phyloP scores from a whole-genome alignment of 1,140 invertebrate genomes.

The Steinernema feltiae region DNA sequence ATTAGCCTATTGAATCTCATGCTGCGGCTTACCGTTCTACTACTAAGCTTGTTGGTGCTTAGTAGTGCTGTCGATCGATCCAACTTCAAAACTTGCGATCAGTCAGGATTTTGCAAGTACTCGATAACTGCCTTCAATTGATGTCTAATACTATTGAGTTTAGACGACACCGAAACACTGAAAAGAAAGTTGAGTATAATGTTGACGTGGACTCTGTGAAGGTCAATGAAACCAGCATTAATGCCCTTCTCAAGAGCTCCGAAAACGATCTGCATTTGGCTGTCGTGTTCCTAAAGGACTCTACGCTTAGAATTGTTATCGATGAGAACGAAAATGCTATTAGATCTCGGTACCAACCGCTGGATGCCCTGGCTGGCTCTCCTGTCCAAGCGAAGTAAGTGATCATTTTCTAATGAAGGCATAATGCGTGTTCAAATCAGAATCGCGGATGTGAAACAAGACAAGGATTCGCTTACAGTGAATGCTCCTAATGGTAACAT shows the following conservation, averaged over 20 bases:
- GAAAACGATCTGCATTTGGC: constrained; percentile 43
- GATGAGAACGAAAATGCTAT: constrained; percentile 48
- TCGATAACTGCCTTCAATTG: constrained; percentile 16
- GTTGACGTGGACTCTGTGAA: constrained; percentile 38
- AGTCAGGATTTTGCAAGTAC: constrained; percentile 54
- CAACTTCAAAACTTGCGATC: constrained; percentile 57
- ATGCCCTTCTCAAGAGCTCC: constrained; percentile 32
- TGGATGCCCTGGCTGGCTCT: constrained; percentile 44
- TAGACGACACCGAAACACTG: constrained; percentile 30
- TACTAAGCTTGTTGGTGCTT: not conserved
- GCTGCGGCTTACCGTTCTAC: not conserved
- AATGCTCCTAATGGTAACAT: constrained; percentile 19
- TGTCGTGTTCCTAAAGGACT: constrained; percentile 46
- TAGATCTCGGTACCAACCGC: constrained; percentile 44
- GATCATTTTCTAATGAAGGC: not conserved
- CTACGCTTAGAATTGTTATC: constrained; percentile 44
- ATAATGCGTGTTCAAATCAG: constrained; percentile 22
- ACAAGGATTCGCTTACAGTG: constrained; percentile 17
- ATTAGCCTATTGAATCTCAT: not conserved
- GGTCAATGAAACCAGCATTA: constrained; percentile 42
- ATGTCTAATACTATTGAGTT: constrained; percentile 1
- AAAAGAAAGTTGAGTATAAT: constrained; percentile 38
- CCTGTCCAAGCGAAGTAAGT: constrained; percentile 40
- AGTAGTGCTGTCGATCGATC: constrained; percentile 23
- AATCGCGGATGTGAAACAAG: constrained; percentile 25